Conservation (phyloP, 1,140 invertebrate species). For the Idris sp. region DNA sequence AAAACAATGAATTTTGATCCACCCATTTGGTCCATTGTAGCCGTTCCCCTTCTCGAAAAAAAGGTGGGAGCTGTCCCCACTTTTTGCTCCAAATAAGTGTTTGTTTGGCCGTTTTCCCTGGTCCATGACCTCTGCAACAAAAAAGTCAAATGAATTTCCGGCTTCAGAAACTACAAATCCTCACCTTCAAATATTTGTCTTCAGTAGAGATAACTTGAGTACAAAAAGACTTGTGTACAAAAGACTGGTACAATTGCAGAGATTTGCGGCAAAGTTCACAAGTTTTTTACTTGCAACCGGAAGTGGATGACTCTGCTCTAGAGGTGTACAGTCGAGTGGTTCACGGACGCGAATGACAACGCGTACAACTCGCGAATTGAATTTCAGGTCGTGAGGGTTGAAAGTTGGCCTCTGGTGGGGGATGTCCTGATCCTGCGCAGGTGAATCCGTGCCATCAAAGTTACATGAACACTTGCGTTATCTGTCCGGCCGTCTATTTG, state of each 20-base stretch:
- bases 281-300: conserved; percentile 61
- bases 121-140: no score
- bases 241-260: no score
- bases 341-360: conserved; percentile 72
- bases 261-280: no score
- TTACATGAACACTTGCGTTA: conserved; percentile 44
- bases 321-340: conserved; percentile 53
- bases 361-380: conserved; percentile 49
- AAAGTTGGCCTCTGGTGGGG: conserved; percentile 32
- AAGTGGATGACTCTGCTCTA: conserved; percentile 54
- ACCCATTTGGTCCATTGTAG: not conserved
- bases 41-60: conserved; percentile 1
- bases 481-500: conserved; percentile 28
- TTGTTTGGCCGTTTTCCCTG: no score
- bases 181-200: no score
- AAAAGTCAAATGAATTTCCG: conserved; percentile 11
- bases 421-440: conserved; percentile 65
- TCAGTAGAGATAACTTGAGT: no score
- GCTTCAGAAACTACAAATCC: no score
- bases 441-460: conserved; percentile 51
- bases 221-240: no score
- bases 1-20: conserved; percentile 18
- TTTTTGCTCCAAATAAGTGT: no score
- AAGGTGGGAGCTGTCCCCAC: not conserved
- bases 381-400: conserved; percentile 56